Conservation (phyloP, 1,140 invertebrate genomes). For the Eumaeus atala region DNA sequence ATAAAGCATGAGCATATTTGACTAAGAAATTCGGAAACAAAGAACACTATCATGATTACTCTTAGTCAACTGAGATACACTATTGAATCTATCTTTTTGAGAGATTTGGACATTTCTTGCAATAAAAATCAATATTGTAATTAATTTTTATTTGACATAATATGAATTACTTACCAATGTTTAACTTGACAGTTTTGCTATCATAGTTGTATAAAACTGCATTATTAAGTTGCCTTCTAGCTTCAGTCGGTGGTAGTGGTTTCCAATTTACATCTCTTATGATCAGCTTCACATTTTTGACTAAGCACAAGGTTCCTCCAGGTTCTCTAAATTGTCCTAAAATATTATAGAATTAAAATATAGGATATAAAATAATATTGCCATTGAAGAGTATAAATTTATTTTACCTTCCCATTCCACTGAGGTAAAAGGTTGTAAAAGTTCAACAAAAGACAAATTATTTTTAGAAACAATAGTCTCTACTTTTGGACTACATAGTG, state of each 20-base stretch:
- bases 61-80: too few relatives aligned
- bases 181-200: conserved; percentile 74
- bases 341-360: conserved; percentile 16
- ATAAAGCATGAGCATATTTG: too few relatives aligned
- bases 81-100: too few relatives aligned
- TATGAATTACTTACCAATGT: conserved; percentile 34
- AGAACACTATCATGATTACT: too few relatives aligned
- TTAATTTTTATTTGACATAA: not conserved
- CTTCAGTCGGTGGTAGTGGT: conserved; percentile 87
- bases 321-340: conserved; percentile 89
- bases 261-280: conserved; percentile 87
- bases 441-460: conserved; percentile 91
- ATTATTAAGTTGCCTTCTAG: conserved; percentile 90
- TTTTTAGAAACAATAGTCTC: conserved; percentile 91
- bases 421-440: conserved; percentile 88
- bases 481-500: conserved; percentile 86
- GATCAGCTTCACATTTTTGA: conserved; percentile 88
- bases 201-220: conserved; percentile 84
- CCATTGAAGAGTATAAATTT: conserved; percentile 4
- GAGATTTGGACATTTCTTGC: not conserved
- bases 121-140: not conserved
- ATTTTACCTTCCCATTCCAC: conserved; percentile 54
- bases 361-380: not conserved
- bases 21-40: too few relatives aligned
- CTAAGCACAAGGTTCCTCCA: conserved; percentile 79